These are phyloP conservation scores for Neosalanx taihuensis DNA, from an alignment of 2,797 vertebrate genomes.

Conservation along the genomic window DNA sequence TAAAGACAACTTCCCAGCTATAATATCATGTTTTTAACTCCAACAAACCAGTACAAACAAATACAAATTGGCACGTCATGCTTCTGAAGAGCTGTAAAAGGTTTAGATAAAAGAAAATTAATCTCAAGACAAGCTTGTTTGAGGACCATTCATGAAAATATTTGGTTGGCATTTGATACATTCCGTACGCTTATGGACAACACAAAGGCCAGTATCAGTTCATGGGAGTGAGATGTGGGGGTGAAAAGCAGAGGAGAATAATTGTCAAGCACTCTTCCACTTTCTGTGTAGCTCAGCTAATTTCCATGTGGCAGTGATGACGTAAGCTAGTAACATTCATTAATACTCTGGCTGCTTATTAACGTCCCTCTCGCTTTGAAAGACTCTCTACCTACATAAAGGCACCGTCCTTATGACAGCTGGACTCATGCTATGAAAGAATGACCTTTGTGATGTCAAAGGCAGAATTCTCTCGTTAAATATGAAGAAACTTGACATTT, in stretches of 20 bases:
- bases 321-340: conserved; percentile 78
- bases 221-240: conserved; percentile 31
- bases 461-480: conserved; percentile 81
- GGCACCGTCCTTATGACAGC: conserved; percentile 77
- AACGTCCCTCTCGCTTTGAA: conserved; percentile 79
- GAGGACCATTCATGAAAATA: conserved; percentile 46
- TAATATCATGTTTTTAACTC: too few species aligned
- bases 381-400: conserved; percentile 86
- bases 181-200: too few species aligned
- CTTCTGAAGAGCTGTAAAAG: conserved; percentile 62
- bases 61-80: conserved; percentile 36
- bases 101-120: conserved; percentile 45
- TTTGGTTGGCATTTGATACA: background rate
- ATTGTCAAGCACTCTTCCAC: conserved; percentile 55
- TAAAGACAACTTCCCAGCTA: too few species aligned
- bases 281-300: conserved; percentile 48
- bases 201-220: too few species aligned
- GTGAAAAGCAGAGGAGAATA: conserved; percentile 40
- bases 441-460: conserved; percentile 75
- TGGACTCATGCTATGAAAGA: conserved; percentile 77
- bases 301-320: conserved; percentile 66
- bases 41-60: too few species aligned
- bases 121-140: conserved; percentile 59
- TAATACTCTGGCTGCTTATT: conserved; percentile 78
- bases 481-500: conserved; percentile 70